Base-by-base conservation (phyloP, 2,888 invertebrate genomes). In the Cryptophagus acutangulus region DNA sequence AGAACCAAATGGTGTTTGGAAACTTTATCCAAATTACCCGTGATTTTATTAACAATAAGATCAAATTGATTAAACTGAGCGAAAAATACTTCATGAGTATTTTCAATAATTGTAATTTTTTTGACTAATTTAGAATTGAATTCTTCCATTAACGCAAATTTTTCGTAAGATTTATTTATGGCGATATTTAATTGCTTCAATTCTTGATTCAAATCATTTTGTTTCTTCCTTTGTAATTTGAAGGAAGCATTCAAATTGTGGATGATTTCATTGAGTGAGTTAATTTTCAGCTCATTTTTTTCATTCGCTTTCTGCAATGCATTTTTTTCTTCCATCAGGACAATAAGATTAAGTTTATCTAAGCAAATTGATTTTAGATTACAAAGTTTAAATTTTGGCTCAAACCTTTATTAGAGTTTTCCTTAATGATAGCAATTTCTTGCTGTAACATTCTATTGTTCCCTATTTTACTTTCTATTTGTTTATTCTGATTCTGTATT, bases 341-440 rank as follows among this genome's bases (percentile, higher is more conserved):
- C 10, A 15, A 17, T 4, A 3, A 36, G 33, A 36, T 36, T 9
- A 4, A 17, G 14, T 9, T 14, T 9, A 14, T 24, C 20, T 28
- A 12, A 13, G 16, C 12, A 15, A 14, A 17, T 12, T 28, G 20
- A 9, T 9, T 14, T 26, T 16, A 37, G 12, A 15, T 12, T 37
- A 17, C 17, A n/a, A 13, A 3, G 17, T 29, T 29, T 37, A 8
- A 12, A 28, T 15, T 15, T 29, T 6, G n/a, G 12, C 15, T 12
- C 26, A 8, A 41, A 52, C 54, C 46, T 41, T 42, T 51, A 20
- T 44, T 38, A 1, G 28, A 37, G 33, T 52, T 43, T 28, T 46
- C 43, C 34, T 41, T 48, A 9, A 49, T 37, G 18, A 43, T 35
- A 6, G 18, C 29, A 2, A 47, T 31, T 38, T 55, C 50, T 13